Evolutionary conservation across 2,113 vertebrate species (phyloP), one percentile per base, ranked within the genome.

Genomic region (Colaptes auratus): DNA sequence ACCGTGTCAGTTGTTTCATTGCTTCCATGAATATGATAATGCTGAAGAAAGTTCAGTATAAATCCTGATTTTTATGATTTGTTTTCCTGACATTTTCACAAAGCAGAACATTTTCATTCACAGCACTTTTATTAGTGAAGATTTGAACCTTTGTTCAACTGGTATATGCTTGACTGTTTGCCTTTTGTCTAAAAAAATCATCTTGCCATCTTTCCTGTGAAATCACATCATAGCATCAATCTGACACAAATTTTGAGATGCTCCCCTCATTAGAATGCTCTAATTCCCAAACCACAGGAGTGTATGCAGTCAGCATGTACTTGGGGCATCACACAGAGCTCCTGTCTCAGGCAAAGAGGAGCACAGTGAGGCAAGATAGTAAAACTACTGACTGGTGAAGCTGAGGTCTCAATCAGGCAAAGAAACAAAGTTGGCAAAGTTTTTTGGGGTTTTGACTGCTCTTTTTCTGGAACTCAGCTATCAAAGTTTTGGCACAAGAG

Each of bases 101-200:
- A 42, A 70, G 5, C 16, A 63, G 5, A 21, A 48, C 12, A 10
- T 61, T 77, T 85, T 71, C 2, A 20, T 81, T 83, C 27, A 16
- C 7, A 31, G 30, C 4, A 65, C 20, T 21, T 44, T 78, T 75
- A 14, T 84, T 55, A 82, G 30, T 11, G 44, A 83, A 53, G 9
- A 35, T 15, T 44, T 64, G 44, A 80, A 82, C 70, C 10, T 63
- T 50, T 89, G 31, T 42, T 9, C 52, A 30, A 65, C n/a, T 67
- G 50, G 12, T 46, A 20, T 17, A 15, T 0, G 2, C 39, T 7
- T 73, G 66, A 2, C 56, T 74, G 9, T 74, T 93, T 0, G 0
- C 25, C 33, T 87, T 87, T 74, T 72, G 89, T 88, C 81, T 87
- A 82, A 94, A 95, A 95, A 80, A 52, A 82, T 60, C 2, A 63